These are phyloP conservation scores for Geodia barretti DNA, from an alignment of 37 sponge, comb jelly and placozoan species.

Conservation along the genomic window DNA sequence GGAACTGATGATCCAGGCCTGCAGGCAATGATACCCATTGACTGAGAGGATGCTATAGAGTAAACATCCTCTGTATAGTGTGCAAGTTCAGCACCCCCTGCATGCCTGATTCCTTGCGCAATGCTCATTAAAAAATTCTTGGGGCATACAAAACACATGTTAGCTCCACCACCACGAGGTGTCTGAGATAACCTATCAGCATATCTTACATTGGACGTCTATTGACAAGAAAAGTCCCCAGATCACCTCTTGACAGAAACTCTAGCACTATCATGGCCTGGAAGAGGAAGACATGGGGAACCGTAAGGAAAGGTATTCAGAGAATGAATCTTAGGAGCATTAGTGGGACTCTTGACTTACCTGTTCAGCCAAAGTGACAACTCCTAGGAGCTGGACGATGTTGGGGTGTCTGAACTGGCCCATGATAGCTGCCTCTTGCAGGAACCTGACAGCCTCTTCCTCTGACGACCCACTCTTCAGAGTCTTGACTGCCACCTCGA, in stretches of 20 bases:
- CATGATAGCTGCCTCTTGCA: slow-evolving; percentile 67
- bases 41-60: too few species aligned
- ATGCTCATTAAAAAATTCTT: too few species aligned
- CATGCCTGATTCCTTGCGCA: too few species aligned
- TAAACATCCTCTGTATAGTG: background rate
- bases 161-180: too few species aligned
- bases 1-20: background rate
- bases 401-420: slow-evolving; percentile 53
- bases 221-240: slow-evolving; percentile 13
- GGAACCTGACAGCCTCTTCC: slow-evolving; percentile 43
- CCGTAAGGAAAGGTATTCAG: too few species aligned
- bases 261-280: slow-evolving; percentile 62
- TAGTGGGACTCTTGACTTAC: slow-evolving; percentile 6
- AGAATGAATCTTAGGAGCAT: too few species aligned
- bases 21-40: background rate
- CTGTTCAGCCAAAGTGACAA: slow-evolving; percentile 16
- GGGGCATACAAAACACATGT: too few species aligned
- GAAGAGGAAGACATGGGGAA: background rate
- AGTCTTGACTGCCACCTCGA: slow-evolving; percentile 54
- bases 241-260: slow-evolving; percentile 40
- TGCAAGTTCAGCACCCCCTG: too few species aligned
- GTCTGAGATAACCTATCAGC: background rate
- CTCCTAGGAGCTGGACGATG: slow-evolving; percentile 31
- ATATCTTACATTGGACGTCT: background rate
- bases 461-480: slow-evolving; percentile 22